Conservation (phyloP, 2,888 invertebrate genomes). For the Dromius quadrimaculatus region DNA sequence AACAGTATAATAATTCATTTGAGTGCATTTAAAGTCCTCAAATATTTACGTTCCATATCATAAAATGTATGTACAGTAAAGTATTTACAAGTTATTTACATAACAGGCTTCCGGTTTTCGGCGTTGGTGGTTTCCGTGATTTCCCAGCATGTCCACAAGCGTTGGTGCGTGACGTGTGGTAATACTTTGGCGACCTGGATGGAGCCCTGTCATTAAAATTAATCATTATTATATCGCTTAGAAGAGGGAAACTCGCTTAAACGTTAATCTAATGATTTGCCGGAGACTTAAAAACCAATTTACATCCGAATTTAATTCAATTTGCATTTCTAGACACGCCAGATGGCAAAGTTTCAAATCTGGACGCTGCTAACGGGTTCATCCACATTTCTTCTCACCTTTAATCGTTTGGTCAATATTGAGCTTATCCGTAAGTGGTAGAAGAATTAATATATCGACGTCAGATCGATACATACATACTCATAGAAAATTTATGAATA, state of each 20-base stretch:
- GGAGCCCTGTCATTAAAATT: conserved; percentile 63
- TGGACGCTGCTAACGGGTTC: not conserved
- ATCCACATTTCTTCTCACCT: too few species aligned
- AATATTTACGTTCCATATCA: not conserved
- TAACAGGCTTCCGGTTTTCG: conserved; percentile 62
- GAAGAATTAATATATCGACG: too few species aligned
- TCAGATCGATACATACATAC: too few species aligned
- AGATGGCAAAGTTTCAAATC: conserved; percentile 9
- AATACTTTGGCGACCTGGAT: conserved; percentile 67
- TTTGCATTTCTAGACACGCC: conserved; percentile 28
- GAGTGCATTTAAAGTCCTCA: not conserved
- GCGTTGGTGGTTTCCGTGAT: conserved; percentile 62
- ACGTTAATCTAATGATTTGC: conserved; percentile 12
- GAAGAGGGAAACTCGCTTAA: conserved; percentile 5
- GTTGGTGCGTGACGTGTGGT: conserved; percentile 63
- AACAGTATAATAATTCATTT: not conserved
- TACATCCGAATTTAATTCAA: conserved; percentile 36
- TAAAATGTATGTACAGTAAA: conserved; percentile 31
- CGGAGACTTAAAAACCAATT: conserved; percentile 28
- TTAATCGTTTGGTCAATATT: too few species aligned
- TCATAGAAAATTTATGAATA: too few species aligned
- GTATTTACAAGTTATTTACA: conserved; percentile 56
- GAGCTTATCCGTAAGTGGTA: too few species aligned
- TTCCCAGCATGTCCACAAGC: conserved; percentile 65
- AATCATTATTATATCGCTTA: conserved; percentile 23